These are phyloP conservation scores for Corydoras sp. DNA, from an alignment of 2,113 vertebrate species.

Conservation along the genomic window DNA sequence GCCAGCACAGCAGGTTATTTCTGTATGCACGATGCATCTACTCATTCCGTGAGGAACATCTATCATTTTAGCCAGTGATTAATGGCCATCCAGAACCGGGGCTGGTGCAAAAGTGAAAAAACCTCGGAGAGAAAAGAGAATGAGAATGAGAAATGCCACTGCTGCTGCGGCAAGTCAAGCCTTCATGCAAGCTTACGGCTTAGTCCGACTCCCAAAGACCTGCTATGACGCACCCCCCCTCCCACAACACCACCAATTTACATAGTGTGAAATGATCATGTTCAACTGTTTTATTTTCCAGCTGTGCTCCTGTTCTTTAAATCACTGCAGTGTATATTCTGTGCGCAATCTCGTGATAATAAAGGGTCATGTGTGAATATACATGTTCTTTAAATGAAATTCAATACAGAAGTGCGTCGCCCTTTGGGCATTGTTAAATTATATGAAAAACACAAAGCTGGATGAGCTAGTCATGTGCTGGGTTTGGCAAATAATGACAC, in stretches of 20 bases:
- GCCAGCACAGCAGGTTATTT: slow-evolving; percentile 47
- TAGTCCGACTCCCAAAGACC: slow-evolving; percentile 4
- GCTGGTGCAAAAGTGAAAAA: slow-evolving; percentile 41
- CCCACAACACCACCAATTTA: not conserved
- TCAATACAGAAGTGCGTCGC: too few species aligned
- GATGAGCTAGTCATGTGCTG: not conserved
- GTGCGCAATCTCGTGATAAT: not conserved
- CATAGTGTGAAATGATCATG: not conserved
- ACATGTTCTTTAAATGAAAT: not conserved
- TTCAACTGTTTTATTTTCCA: too few species aligned
- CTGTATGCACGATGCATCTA: slow-evolving; percentile 49
- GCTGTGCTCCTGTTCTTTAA: too few species aligned
- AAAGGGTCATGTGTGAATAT: not conserved
- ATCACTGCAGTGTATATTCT: not conserved
- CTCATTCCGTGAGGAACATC: slow-evolving; percentile 47
- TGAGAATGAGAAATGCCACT: slow-evolving; percentile 34
- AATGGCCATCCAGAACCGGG: slow-evolving; percentile 43
- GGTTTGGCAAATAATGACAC: not conserved
- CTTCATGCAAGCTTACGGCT: not conserved
- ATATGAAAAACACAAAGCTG: not conserved
- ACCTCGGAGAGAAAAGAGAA: slow-evolving; percentile 32
- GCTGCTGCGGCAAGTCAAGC: slow-evolving; percentile 10
- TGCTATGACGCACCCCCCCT: not conserved
- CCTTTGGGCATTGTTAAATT: too few species aligned
- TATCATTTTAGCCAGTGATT: slow-evolving; percentile 54